Evolutionary conservation across 2,113 vertebrate species (phyloP).

Genomic region (Chaenocephalus aceratus): DNA sequence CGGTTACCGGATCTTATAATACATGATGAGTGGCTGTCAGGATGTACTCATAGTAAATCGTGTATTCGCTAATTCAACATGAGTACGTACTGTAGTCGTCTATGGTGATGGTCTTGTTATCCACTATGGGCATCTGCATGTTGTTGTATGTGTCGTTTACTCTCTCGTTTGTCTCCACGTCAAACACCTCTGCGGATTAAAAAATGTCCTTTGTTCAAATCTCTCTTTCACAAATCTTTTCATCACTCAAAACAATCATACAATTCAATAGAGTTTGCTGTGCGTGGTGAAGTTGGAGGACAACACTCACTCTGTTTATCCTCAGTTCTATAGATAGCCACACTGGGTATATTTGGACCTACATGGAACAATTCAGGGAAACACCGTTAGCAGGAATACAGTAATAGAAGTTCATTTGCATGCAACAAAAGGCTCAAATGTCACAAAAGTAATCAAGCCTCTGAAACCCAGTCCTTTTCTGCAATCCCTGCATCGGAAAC

Average conservation of each 20-base stretch:
- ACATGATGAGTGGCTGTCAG: background rate
- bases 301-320: constrained; percentile 89
- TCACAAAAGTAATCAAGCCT: constrained; percentile 17
- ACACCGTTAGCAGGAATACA: constrained; percentile 6
- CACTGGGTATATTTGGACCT: constrained; percentile 92
- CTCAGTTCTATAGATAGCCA: constrained; percentile 88
- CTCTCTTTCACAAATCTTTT: background rate
- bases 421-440: constrained; percentile 5
- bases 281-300: background rate
- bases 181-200: constrained; percentile 86
- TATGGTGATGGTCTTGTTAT: constrained; percentile 87
- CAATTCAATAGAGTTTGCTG: background rate
- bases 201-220: background rate
- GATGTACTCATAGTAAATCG: too few relatives aligned
- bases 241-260: background rate
- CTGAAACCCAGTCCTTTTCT: constrained; percentile 16
- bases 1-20: background rate
- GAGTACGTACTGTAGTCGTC: constrained; percentile 91
- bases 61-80: background rate
- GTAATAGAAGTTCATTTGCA: constrained; percentile 4
- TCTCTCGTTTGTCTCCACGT: constrained; percentile 89
- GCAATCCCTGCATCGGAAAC: constrained; percentile 8
- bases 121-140: constrained; percentile 93
- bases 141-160: constrained; percentile 84
- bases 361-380: constrained; percentile 31